Percentiles rank a stretch among this genome's conserved stretches.
Evolutionary conservation across 1,140 invertebrate species (phyloP).

Genomic region (Drosophila tristis): DNA sequence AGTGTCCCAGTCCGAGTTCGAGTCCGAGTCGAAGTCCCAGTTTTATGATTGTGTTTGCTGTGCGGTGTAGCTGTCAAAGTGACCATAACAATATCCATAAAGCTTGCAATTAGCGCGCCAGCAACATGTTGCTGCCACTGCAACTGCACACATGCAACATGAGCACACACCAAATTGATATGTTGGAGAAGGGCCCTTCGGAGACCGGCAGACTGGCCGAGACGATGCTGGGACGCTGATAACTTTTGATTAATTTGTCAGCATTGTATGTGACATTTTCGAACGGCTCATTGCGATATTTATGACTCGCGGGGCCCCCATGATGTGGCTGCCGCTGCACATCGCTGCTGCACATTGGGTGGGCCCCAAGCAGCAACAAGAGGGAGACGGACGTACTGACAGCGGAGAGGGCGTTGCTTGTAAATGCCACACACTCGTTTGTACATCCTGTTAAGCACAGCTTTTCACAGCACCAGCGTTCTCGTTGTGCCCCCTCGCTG

Average conservation of each 20-base stretch:
- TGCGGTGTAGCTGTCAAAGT: constrained; percentile 61
- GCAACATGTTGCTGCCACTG: constrained; percentile 72
- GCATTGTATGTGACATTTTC: constrained; percentile 79
- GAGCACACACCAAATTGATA: constrained; percentile 74
- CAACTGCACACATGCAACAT: constrained; percentile 47
- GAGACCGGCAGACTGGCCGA: constrained; percentile 35
- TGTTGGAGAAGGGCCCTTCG: constrained; percentile 69
- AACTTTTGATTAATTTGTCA: constrained; percentile 83
- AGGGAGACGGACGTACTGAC: constrained; percentile 20
- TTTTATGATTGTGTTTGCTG: constrained; percentile 45
- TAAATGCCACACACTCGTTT: constrained; percentile 72
- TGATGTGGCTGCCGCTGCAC: constrained; percentile 38
- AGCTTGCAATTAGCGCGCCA: constrained; percentile 74
- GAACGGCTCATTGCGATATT: constrained; percentile 82
- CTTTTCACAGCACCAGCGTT: constrained; percentile 56
- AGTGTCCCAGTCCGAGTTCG: neutral
- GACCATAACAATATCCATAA: constrained; percentile 75
- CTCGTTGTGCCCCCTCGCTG: neutral
- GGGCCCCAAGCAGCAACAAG: constrained; percentile 43
- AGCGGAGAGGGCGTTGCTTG: constrained; percentile 57
- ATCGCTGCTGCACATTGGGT: constrained; percentile 62
- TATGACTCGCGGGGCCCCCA: constrained; percentile 64
- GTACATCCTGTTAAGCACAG: constrained; percentile 76
- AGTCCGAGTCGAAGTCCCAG: neutral
- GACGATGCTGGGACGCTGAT: constrained; percentile 72